Evolutionary conservation across 1,140 invertebrate genomes (phyloP), one percentile per base, ranked within the genome.

Genomic region (Cyclina sinensis): DNA sequence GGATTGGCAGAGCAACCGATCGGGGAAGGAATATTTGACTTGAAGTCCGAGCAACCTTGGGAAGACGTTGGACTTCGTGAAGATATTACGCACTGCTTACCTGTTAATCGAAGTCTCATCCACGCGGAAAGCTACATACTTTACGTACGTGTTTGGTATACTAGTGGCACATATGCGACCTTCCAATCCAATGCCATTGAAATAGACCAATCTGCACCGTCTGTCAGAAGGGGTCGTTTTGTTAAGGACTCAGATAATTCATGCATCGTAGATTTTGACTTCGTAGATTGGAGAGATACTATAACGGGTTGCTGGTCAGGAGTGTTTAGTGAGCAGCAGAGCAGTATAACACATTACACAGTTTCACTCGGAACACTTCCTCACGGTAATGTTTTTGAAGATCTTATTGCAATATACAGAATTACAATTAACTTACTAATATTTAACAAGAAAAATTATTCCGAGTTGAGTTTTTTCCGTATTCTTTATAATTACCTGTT

Each of bases 261-360:
- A 43, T 83, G 80, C 57, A 46, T 27, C 18, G n/a, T 37, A 24
- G 80, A 83, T 46, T 43, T 68, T 30, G 80, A 83, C 37, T 43
- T 65, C 16, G 68, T 83, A 32, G 62, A 62, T 43, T 65, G 80
- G 37, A 62, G 24, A 16, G 62, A 62, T 27, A 21, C 9, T 14
- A 62, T 91, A 32, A 79, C 62, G 14, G 78, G 76, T 7, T 90
- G 89, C 48, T 91, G 90, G 90, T 24, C 18, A 12, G 86, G 78
- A 7, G 89, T 90, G 11, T 91, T 91, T 46, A n/a, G 0, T n/a
- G 90, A 91, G n/a, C 32, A 27, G 35, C 74, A 90, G 35, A 86
- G 85, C 39, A 3, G 24, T 27, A 70, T 91, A 4, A 16, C 14
- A 16, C 14, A 70, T 30, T 91, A 86, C 62, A n/a, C 51, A 4